Percentiles rank a stretch among this genome's conserved stretches.
Conservation (phyloP, 1,140 invertebrate species). For the Reticulitermes speratus region DNA sequence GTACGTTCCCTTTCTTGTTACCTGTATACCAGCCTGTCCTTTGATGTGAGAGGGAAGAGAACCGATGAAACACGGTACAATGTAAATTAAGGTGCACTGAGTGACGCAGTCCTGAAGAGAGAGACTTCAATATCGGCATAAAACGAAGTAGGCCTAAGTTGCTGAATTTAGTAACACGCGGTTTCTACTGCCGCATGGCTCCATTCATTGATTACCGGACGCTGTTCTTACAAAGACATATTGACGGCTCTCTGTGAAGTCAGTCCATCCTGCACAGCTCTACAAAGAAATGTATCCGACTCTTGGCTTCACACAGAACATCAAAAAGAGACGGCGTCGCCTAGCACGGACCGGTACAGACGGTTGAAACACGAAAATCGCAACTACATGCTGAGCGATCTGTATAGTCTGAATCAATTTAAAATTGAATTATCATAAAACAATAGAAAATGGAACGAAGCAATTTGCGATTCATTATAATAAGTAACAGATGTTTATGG, state of each 20-base stretch:
- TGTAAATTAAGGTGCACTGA: too few relatives aligned
- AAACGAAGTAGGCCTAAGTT: too few relatives aligned
- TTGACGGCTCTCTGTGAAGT: not conserved
- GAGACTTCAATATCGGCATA: too few relatives aligned
- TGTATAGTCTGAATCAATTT: not conserved
- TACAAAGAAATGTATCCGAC: not conserved
- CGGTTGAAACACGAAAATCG: slow-evolving; percentile 5
- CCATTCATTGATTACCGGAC: not conserved
- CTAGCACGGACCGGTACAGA: not conserved
- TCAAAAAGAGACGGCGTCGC: not conserved
- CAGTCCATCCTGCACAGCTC: not conserved
- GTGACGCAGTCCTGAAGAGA: too few relatives aligned
- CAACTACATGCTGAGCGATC: not conserved
- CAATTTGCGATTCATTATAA: not conserved
- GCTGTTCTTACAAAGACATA: not conserved
- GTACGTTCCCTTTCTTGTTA: too few relatives aligned
- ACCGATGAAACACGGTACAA: too few relatives aligned
- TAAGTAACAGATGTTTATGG: not conserved
- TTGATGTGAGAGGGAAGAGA: too few relatives aligned
- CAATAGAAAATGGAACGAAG: not conserved
- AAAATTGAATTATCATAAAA: not conserved
- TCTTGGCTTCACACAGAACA: not conserved
- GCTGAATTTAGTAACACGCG: too few relatives aligned
- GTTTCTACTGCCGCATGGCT: not conserved
- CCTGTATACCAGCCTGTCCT: too few relatives aligned